Evolutionary conservation across 2,888 invertebrate genomes (phyloP), one percentile per base, ranked within the genome.

Genomic region (Pristionchus arcanus): DNA sequence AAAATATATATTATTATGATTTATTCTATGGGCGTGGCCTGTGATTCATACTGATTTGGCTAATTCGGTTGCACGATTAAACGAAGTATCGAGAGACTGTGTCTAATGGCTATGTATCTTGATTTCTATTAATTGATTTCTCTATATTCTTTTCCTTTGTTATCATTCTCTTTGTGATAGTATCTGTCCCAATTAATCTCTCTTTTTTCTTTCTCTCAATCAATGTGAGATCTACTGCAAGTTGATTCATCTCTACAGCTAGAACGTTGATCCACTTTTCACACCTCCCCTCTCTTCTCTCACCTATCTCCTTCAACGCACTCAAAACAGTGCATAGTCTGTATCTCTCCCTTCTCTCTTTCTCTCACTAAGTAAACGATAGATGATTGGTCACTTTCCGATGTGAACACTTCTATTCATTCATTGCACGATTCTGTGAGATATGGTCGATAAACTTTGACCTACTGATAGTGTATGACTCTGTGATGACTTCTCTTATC

Each of bases 321-420:
- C 81, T 81, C 81, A 81, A 49, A 81, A 81, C 81, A 81, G 81
- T 81, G 81, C 81, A 81, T 1, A 49, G 42, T 81, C 53, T 81
- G 81, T 81, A 21, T 81, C 81, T n/a, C 37, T 63, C 74, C 37
- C 74, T 21, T n/a, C 74, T 74, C 31, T 68, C 28, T 68, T 74
- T 74, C 74, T 74, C 81, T 81, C 81, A 81, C 81, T 49, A n/a
- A 81, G 81, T 81, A 81, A 81, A 81, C 81, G 81, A 81, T 49
- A 81, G 81, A 81, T 15, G 81, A 53, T 42, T 74, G 74, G 74
- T 74, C 74, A 74, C 74, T 74, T 37, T 74, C 15, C 37, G 37
- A 37, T 74, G 74, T 21, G 74, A 74, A 74, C 74, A 74, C 31
- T 34, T 53, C 49, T 53, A 11, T 81, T 28, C 16, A 81, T n/a